phyloP scores from a whole-genome alignment of 2,888 invertebrate species.

The Trachelus troglodyta region DNA sequence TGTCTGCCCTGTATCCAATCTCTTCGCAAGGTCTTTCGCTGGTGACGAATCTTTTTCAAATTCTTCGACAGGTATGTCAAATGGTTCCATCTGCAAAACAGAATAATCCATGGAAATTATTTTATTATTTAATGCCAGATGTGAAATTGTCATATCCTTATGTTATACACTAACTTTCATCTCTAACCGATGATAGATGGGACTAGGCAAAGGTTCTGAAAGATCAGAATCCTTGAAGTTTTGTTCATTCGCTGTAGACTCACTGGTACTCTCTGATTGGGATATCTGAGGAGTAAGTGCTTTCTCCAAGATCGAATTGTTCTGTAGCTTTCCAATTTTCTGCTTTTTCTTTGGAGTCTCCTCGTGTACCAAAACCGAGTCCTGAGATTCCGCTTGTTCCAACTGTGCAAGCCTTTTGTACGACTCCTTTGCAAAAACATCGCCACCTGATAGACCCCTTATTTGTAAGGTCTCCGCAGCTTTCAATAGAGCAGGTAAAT shows the following conservation, averaged over 20 bases:
- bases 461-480: constrained; percentile 78
- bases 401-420: constrained; percentile 53
- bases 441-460: constrained; percentile 75
- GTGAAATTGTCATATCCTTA: not conserved
- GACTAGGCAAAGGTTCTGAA: constrained; percentile 43
- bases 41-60: constrained; percentile 40
- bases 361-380: constrained; percentile 33
- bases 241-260: constrained; percentile 47
- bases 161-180: constrained; percentile 50
- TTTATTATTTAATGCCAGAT: not conserved
- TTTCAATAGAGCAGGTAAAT: constrained; percentile 74
- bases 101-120: not conserved
- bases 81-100: constrained; percentile 51
- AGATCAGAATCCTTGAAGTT: constrained; percentile 45
- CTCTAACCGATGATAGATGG: constrained; percentile 53
- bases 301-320: constrained; percentile 54
- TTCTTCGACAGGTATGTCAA: constrained; percentile 51
- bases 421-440: constrained; percentile 66
- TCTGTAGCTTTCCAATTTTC: constrained; percentile 44
- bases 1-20: constrained; percentile 50
- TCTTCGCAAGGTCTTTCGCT: constrained; percentile 47
- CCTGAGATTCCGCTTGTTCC: constrained; percentile 43
- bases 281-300: constrained; percentile 47
- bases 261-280: constrained; percentile 42
- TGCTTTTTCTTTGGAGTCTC: constrained; percentile 53